A percentile compares a stretch with the other conserved stretches of the same genome.
Evolutionary conservation across 2,888 invertebrate species (phyloP).

Genomic region (Hydriomena furcata): DNA sequence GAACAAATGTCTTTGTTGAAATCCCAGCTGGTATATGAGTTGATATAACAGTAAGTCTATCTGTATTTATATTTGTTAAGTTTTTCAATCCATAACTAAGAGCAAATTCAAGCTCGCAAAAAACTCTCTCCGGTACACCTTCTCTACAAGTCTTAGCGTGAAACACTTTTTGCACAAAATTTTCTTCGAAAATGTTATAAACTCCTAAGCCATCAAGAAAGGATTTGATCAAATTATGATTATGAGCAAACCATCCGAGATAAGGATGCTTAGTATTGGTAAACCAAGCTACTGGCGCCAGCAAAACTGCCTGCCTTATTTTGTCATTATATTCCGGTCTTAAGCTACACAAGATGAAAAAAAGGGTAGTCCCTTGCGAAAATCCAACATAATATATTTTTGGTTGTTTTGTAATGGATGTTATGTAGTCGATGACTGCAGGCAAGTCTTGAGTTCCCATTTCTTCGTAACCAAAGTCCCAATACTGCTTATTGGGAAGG

Average conservation of each 20-base stretch:
- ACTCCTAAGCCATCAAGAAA: slow-evolving; percentile 51
- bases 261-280: slow-evolving; percentile 55
- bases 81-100: slow-evolving; percentile 58
- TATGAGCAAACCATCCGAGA: slow-evolving; percentile 50
- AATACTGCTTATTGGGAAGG: slow-evolving; percentile 54
- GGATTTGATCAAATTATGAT: slow-evolving; percentile 43
- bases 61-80: slow-evolving; percentile 52
- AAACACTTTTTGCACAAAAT: slow-evolving; percentile 46
- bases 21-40: slow-evolving; percentile 68
- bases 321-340: slow-evolving; percentile 65
- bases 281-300: slow-evolving; percentile 69
- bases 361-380: slow-evolving; percentile 71
- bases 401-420: slow-evolving; percentile 45
- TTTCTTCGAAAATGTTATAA: slow-evolving; percentile 59
- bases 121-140: slow-evolving; percentile 45
- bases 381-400: slow-evolving; percentile 69
- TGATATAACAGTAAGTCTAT: slow-evolving; percentile 58
- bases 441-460: slow-evolving; percentile 70
- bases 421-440: slow-evolving; percentile 64
- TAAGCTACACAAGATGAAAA: slow-evolving; percentile 66
- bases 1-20: slow-evolving; percentile 61
- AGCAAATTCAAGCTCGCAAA: slow-evolving; percentile 62
- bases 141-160: slow-evolving; percentile 57
- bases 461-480: slow-evolving; percentile 72
- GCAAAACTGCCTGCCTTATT: slow-evolving; percentile 62